A percentile compares a stretch with the other conserved stretches of the same genome.
These are phyloP conservation scores for Papio anubis DNA, from an alignment of 2,113 vertebrate genomes.

Conservation along the genomic window DNA sequence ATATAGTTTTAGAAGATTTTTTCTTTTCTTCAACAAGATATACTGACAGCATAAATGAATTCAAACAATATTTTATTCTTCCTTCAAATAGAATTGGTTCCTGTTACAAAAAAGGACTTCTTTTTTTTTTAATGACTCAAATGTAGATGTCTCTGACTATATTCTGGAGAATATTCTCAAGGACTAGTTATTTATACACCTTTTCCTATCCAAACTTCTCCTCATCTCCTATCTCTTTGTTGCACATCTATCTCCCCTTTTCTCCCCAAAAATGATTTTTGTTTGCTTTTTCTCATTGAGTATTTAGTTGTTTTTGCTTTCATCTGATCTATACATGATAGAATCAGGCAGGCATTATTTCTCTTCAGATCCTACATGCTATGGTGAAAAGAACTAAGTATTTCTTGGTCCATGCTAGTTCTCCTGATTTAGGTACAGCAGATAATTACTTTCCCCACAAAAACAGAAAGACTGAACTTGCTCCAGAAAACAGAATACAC, in stretches of 20 bases:
- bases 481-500: background rate
- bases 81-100: background rate
- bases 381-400: background rate
- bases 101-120: background rate
- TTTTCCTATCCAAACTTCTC: background rate
- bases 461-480: background rate
- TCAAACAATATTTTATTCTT: constrained; percentile 1
- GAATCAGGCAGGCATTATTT: background rate
- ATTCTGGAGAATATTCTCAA: background rate
- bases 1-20: background rate
- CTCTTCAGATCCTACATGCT: background rate
- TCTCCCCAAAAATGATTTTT: background rate
- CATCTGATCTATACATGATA: background rate
- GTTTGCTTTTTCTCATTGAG: background rate
- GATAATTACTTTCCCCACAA: background rate
- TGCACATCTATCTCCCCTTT: background rate
- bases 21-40: background rate
- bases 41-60: background rate
- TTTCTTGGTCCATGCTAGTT: background rate
- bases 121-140: background rate
- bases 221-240: background rate
- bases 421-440: background rate
- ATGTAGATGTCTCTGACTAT: background rate
- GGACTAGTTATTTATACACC: background rate
- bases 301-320: background rate